A percentile compares a stretch with the other conserved stretches of the same genome.
Conservation (phyloP, 1,140 invertebrate species). For the Caenorhabditis brenneri region DNA sequence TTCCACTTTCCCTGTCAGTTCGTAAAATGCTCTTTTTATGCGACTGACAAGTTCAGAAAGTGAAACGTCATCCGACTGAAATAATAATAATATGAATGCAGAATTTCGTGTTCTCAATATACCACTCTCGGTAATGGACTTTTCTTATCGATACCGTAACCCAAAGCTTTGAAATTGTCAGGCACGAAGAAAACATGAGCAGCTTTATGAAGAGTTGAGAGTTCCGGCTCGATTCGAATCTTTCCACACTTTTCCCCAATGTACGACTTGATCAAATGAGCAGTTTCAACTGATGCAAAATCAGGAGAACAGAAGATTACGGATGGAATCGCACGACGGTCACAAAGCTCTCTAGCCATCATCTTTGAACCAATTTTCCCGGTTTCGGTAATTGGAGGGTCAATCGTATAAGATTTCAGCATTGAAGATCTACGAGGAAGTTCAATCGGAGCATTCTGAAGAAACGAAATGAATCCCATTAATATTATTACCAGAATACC, state of each 20-base stretch:
- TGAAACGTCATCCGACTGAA: constrained; percentile 1
- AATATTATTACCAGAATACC: not conserved
- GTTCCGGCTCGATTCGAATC: not conserved
- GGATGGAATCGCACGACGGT: not conserved
- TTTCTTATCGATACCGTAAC: not conserved
- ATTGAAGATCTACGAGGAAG: not conserved
- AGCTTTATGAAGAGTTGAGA: constrained; percentile 12
- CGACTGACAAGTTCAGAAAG: constrained; percentile 20
- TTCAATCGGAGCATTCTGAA: constrained; percentile 9
- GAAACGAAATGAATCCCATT: too few relatives aligned
- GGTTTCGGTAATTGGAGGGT: constrained; percentile 18
- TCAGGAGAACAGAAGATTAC: constrained; percentile 20
- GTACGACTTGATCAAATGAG: constrained; percentile 22
- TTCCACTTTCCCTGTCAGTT: not conserved
- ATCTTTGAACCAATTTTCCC: constrained; percentile 13
- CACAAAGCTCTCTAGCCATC: constrained; percentile 13
- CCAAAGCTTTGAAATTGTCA: not conserved
- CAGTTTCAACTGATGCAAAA: constrained; percentile 31
- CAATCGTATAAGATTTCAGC: not conserved
- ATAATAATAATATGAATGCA: too few relatives aligned
- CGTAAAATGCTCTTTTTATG: constrained; percentile 17
- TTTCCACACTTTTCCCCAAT: constrained; percentile 17
- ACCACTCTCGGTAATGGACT: not conserved
- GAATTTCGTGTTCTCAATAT: too few relatives aligned
- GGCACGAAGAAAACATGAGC: constrained; percentile 1